These are phyloP conservation scores for Hydriomena furcata DNA, from an alignment of 2,888 invertebrate genomes.

Conservation along the genomic window DNA sequence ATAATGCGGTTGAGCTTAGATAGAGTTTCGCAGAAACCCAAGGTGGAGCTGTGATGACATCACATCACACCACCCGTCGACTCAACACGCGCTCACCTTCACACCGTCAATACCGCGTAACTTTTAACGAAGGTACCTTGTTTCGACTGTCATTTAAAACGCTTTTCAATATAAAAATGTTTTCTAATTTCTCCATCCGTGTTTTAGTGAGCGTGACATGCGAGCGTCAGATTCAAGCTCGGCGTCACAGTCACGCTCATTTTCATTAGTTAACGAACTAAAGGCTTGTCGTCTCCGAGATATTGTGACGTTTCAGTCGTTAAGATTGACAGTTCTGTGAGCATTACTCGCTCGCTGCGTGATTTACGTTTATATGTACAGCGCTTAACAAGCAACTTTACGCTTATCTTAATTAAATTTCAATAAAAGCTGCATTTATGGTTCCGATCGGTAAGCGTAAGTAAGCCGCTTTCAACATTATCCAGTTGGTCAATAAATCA, in stretches of 20 bases:
- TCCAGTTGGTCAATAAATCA: constrained; percentile 16
- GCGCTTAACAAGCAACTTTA: neutral
- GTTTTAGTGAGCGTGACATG: constrained; percentile 44
- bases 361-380: constrained; percentile 16
- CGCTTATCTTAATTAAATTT: constrained; percentile 8
- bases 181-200: constrained; percentile 35
- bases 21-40: constrained; percentile 71
- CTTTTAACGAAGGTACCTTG: constrained; percentile 34
- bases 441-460: neutral
- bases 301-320: constrained; percentile 40
- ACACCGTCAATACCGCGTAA: constrained; percentile 42
- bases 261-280: constrained; percentile 67
- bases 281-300: constrained; percentile 38
- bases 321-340: constrained; percentile 30
- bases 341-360: constrained; percentile 14
- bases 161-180: constrained; percentile 24
- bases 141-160: constrained; percentile 30
- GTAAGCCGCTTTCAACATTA: neutral
- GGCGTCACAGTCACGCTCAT: constrained; percentile 63
- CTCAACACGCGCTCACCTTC: constrained; percentile 66
- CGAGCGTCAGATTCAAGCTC: constrained; percentile 41
- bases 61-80: constrained; percentile 58
- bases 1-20: constrained; percentile 64
- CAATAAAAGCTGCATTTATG: constrained; percentile 2
- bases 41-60: constrained; percentile 71